A percentile compares a stretch with the other conserved stretches of the same genome.
Evolutionary conservation across 2,113 vertebrate genomes (phyloP).

Genomic region (Cebus imitator): DNA sequence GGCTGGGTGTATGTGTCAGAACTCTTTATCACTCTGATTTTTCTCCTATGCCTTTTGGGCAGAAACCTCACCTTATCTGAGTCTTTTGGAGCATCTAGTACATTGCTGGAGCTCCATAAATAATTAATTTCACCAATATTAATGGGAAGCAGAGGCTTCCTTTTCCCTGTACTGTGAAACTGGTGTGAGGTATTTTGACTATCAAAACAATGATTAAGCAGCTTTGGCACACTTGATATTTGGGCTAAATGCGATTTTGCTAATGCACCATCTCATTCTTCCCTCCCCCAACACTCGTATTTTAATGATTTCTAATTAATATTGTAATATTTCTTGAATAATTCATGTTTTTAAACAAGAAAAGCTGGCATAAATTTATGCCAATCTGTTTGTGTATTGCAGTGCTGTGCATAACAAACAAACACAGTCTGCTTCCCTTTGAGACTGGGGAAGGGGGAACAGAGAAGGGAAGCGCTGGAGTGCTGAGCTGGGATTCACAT

Average conservation of each 20-base stretch:
- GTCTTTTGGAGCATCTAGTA: slow-evolving; percentile 70
- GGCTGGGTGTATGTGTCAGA: slow-evolving; percentile 53
- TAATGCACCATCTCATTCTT: slow-evolving; percentile 64
- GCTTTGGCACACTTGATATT: slow-evolving; percentile 73
- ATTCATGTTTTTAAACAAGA: slow-evolving; percentile 82
- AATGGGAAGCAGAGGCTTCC: slow-evolving; percentile 62
- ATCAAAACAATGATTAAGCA: slow-evolving; percentile 80
- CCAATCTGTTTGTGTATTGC: slow-evolving; percentile 72
- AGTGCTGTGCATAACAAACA: slow-evolving; percentile 68
- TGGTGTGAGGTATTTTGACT: slow-evolving; percentile 75
- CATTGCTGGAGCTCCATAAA: slow-evolving; percentile 70
- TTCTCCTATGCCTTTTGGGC: slow-evolving; percentile 51
- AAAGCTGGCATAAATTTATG: slow-evolving; percentile 73
- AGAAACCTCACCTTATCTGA: slow-evolving; percentile 66
- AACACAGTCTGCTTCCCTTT: slow-evolving; percentile 62
- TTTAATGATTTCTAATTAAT: slow-evolving; percentile 83
- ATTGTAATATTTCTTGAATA: slow-evolving; percentile 77
- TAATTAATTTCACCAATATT: slow-evolving; percentile 77
- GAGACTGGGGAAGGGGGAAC: neutral
- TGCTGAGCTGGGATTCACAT: neutral
- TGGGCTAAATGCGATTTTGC: slow-evolving; percentile 74
- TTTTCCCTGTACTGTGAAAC: slow-evolving; percentile 63
- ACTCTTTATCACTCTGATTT: slow-evolving; percentile 25
- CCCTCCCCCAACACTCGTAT: slow-evolving; percentile 61
- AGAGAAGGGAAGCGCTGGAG: neutral